Conservation (phyloP, 1,140 invertebrate species). For the Bombus ignitus region DNA sequence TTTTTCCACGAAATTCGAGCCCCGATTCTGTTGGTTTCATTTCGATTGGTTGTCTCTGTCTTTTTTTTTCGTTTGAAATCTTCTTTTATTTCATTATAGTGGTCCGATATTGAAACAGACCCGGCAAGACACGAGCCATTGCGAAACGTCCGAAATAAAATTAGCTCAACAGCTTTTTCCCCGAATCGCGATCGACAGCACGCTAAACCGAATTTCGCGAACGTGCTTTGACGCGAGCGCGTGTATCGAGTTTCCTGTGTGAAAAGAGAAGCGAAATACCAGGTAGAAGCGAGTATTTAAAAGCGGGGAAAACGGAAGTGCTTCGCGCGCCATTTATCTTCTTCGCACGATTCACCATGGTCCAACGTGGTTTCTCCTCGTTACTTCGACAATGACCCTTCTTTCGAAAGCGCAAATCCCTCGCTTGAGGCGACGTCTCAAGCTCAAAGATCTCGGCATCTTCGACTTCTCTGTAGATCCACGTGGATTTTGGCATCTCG, state of each 20-base stretch:
- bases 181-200: background rate
- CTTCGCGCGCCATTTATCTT: slow-evolving; percentile 36
- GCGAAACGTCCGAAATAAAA: background rate
- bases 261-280: background rate
- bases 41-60: background rate
- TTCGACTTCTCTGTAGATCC: background rate
- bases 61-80: background rate
- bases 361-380: too few relatives aligned
- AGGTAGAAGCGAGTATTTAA: background rate
- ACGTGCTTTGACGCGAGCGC: background rate
- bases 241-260: background rate
- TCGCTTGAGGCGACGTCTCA: too few relatives aligned
- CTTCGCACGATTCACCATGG: slow-evolving; percentile 1
- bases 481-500: background rate
- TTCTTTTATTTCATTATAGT: background rate
- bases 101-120: background rate
- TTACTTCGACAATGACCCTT: background rate
- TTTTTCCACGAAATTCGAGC: background rate
- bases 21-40: background rate
- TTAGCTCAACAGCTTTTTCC: slow-evolving; percentile 9
- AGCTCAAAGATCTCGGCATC: background rate
- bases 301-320: background rate
- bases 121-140: background rate
- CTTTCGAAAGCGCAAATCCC: slow-evolving; percentile 36
- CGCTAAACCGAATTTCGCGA: background rate